phyloP scores from a whole-genome alignment of 2,113 vertebrate genomes.

The Galbula dea region DNA sequence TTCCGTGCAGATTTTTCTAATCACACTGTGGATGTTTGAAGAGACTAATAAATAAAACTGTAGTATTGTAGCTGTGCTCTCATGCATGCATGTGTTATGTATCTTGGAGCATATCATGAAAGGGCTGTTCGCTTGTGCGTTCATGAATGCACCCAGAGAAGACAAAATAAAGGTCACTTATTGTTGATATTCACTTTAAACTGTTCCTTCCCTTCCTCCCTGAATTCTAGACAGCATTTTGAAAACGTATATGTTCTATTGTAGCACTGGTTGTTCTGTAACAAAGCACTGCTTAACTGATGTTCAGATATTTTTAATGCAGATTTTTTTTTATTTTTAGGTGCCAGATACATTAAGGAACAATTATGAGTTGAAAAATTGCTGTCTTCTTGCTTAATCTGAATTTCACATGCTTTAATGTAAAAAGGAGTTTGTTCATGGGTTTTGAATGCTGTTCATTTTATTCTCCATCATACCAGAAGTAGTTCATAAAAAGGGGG shows the following conservation, averaged over 20 bases:
- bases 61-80: not conserved
- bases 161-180: not conserved
- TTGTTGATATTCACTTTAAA: not conserved
- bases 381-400: not conserved
- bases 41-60: not conserved
- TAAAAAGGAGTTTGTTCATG: not conserved
- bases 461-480: not conserved
- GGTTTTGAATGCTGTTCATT: not conserved
- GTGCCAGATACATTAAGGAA: not conserved
- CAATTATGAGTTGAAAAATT: not conserved
- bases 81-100: fast-evolving
- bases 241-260: not conserved
- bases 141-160: not conserved
- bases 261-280: not conserved
- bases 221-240: not conserved
- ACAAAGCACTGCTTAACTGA: not conserved
- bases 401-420: not conserved
- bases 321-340: not conserved
- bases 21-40: not conserved
- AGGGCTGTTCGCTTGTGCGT: not conserved
- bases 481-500: not conserved
- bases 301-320: not conserved
- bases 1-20: not conserved
- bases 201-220: not conserved
- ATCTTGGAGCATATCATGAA: not conserved